Evolutionary conservation across 2,797 vertebrate species (phyloP).

Genomic region (Spinus pinus): DNA sequence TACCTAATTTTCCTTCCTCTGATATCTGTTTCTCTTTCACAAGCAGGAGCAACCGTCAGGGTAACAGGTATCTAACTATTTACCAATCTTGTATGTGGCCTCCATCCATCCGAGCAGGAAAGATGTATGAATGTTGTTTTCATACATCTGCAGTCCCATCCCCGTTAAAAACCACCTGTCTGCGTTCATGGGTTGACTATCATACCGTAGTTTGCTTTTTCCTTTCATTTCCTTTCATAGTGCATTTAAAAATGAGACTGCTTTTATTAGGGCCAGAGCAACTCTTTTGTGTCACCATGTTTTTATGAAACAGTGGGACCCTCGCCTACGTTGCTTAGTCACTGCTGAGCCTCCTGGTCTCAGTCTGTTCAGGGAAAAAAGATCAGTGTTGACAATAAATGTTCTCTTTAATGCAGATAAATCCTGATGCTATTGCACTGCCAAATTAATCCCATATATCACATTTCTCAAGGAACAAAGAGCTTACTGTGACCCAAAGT

Average conservation of each 20-base stretch:
- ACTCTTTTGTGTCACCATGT: constrained; percentile 12
- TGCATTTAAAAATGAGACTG: neutral
- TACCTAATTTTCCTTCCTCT: constrained; percentile 76
- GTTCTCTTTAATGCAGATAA: neutral
- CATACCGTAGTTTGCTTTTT: constrained; percentile 65
- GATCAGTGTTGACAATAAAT: neutral
- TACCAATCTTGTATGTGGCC: constrained; percentile 80
- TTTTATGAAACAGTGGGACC: constrained; percentile 46
- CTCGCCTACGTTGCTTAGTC: neutral
- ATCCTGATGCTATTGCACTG: neutral
- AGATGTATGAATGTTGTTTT: constrained; percentile 74
- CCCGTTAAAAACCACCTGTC: constrained; percentile 60
- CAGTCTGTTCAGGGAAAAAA: neutral
- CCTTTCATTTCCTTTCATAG: constrained; percentile 63
- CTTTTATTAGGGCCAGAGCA: constrained; percentile 43
- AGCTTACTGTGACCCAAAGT: neutral
- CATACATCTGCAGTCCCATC: constrained; percentile 78
- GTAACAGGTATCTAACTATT: constrained; percentile 95
- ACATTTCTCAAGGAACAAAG: neutral
- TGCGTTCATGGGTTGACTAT: constrained; percentile 59
- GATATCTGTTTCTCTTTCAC: constrained; percentile 88
- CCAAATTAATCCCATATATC: neutral
- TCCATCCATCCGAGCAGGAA: constrained; percentile 73
- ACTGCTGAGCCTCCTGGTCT: neutral
- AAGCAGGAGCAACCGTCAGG: constrained; percentile 99